Evolutionary conservation across 2,113 vertebrate species (phyloP).

Genomic region (Melanerpes aurifrons): DNA sequence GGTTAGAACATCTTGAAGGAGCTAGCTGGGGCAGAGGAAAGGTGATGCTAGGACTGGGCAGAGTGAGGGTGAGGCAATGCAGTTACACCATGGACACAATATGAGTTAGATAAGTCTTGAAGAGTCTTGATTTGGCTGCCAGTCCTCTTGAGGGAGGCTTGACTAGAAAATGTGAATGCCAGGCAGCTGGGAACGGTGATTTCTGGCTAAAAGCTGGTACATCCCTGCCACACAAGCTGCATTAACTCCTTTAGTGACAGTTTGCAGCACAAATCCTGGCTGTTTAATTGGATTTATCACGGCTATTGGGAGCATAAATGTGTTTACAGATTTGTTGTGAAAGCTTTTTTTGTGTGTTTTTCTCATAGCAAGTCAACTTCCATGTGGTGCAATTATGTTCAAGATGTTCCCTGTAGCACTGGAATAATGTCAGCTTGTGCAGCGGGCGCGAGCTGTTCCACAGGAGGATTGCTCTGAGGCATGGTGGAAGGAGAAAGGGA

Average conservation of each 20-base stretch:
- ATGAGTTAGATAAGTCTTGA: neutral
- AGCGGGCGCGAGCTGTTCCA: neutral
- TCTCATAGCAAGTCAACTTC: conserved; percentile 60
- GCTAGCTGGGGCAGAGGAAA: neutral
- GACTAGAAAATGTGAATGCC: neutral
- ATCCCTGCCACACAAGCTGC: neutral
- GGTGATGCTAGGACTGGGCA: neutral
- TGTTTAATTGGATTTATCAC: conserved; percentile 63
- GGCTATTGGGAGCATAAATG: conserved; percentile 55
- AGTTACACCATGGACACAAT: neutral
- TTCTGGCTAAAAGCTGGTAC: neutral
- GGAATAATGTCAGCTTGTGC: conserved; percentile 37
- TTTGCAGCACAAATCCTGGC: conserved; percentile 17
- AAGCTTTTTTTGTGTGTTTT: conserved; percentile 57
- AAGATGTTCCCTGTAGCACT: conserved; percentile 47
- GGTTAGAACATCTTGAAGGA: neutral
- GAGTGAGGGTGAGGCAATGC: neutral
- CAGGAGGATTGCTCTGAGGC: conserved; percentile 7
- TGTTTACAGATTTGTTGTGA: conserved; percentile 70
- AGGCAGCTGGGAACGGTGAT: neutral
- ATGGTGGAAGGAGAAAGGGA: neutral
- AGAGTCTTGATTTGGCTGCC: neutral
- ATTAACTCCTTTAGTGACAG: conserved; percentile 45
- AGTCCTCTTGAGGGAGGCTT: neutral
- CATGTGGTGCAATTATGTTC: conserved; percentile 52